Conservation (phyloP, 2,888 invertebrate genomes). For the Mesoligia furuncula region DNA sequence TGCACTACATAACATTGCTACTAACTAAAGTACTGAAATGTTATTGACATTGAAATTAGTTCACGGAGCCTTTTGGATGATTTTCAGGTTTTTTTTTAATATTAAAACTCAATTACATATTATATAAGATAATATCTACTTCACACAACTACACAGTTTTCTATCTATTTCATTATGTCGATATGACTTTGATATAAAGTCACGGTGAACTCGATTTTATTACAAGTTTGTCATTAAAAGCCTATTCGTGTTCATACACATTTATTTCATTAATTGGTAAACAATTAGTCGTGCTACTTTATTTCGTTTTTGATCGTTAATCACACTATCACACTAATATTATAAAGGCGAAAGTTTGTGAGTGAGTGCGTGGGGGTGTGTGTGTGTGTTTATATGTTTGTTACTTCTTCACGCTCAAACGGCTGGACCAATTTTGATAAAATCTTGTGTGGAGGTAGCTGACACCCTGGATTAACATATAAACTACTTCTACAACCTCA, state of each 20-base stretch:
- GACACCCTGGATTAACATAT: too few relatives aligned
- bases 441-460: too few relatives aligned
- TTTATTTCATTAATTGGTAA: neutral
- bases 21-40: too few relatives aligned
- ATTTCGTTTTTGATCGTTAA: neutral
- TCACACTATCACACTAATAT: too few relatives aligned
- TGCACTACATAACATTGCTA: neutral
- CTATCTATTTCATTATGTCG: neutral
- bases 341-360: too few relatives aligned
- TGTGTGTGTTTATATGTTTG: too few relatives aligned
- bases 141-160: neutral
- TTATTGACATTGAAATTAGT: neutral
- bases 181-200: neutral
- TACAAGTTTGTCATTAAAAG: slow-evolving; percentile 6
- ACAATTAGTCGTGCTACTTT: neutral
- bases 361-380: too few relatives aligned
- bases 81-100: neutral
- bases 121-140: neutral
- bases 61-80: neutral
- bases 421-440: too few relatives aligned
- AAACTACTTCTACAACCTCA: too few relatives aligned
- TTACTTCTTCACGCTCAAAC: too few relatives aligned
- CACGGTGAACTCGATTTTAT: neutral
- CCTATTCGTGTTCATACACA: neutral
- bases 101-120: neutral